Base-by-base conservation (phyloP, 2,888 invertebrate genomes). In the Dynastes maya region DNA sequence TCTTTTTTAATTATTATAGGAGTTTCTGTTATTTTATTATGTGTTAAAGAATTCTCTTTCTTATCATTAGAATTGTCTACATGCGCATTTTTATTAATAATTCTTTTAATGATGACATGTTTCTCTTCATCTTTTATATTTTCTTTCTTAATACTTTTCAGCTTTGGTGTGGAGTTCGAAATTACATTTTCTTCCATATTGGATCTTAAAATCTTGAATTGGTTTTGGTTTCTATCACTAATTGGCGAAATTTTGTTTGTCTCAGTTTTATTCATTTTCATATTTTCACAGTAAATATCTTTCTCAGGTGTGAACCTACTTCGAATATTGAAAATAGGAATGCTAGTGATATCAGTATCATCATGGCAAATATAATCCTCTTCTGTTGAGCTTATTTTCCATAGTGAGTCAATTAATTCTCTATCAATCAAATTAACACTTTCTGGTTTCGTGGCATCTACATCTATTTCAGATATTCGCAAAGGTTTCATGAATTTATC, bases 151-250 rank as follows among this genome's bases (percentile, higher is more conserved):
- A 6, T n/a, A 61, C 5, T 27, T 63, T 74, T 61, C 13, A 16
- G n/a, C 40, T 61, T 27, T 61, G 55, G 45, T 45, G 13, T 40
- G 2, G 72, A 58, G 40, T 58, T 22, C 22, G 22, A n/a, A 51
- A 68, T 68, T 29, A 74, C 45, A 74, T 61, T 74, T 45, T 85
- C 89, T 81, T 87, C 89, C 80, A 88, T 89, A 80, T 82, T 86
- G 49, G 84, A 83, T 81, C 89, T 90, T 87, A 90, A 90, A 37
- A 22, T 64, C 9, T 72, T 51, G 63, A 13, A 49, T 64, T 51
- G 32, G n/a, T 53, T 61, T 68, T 63, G 27, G 9, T 22, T 63
- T 72, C 55, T 65, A 51, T 64, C 22, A 45, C 22, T 45, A 8
- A 16, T 16, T 16, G 8, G n/a, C 6, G 3, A 29, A 22, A 58